Evolutionary conservation across 2,797 vertebrate genomes (phyloP).

Genomic region (Alfaro cultratus): DNA sequence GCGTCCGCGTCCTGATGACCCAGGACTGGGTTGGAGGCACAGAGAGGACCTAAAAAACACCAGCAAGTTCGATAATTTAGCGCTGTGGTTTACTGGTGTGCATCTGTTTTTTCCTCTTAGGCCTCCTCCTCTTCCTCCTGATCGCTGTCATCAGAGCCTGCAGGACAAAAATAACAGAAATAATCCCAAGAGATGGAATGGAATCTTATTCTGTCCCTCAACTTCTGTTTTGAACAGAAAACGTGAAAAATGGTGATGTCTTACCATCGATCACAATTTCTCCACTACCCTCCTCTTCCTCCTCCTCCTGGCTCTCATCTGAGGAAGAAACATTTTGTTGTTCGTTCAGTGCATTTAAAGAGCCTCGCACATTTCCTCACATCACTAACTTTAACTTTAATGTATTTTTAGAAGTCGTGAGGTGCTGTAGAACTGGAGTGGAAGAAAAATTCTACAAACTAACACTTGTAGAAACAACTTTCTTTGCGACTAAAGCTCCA

Average conservation of each 20-base stretch:
- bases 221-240: not conserved
- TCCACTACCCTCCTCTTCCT: constrained; percentile 67
- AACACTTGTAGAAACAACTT: not conserved
- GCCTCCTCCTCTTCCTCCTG: constrained; percentile 69
- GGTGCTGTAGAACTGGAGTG: not conserved
- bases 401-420: not conserved
- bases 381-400: not conserved
- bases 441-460: not conserved
- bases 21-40: not conserved
- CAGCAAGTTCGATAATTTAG: not conserved
- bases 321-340: constrained; percentile 59
- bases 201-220: too few relatives aligned
- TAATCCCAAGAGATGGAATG: not conserved
- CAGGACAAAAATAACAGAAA: constrained; percentile 5
- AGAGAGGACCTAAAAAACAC: not conserved
- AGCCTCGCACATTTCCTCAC: not conserved
- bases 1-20: not conserved
- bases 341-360: not conserved
- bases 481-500: not conserved
- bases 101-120: constrained; percentile 9
- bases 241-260: constrained; percentile 35
- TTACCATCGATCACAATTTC: constrained; percentile 82
- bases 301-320: constrained; percentile 78
- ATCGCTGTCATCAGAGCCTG: constrained; percentile 81
- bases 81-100: constrained; percentile 10